Base-by-base conservation (phyloP, 2,888 invertebrate genomes). In the Lobophora halterata region DNA sequence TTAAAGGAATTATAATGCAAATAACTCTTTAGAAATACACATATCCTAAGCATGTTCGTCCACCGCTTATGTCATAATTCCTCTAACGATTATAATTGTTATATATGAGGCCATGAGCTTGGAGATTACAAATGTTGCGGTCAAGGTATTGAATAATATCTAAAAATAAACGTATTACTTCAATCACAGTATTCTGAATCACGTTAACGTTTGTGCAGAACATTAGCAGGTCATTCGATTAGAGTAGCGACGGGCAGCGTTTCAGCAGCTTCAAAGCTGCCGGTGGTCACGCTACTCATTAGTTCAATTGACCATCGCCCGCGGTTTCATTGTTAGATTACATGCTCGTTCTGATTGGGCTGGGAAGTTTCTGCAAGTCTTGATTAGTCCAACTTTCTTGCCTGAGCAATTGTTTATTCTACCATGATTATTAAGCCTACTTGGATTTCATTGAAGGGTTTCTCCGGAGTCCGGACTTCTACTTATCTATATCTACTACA, bases 271-370 rank as follows among this genome's bases (percentile, higher is more conserved):
- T 18, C 33, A 32, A 20, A 46, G 33, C 35, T 21, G 31, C 33
- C 42, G 33, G 26, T 41, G 34, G 33, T 34, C 48, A 45, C 38
- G 53, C 48, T 34, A 48, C 34, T 45, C 49, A 52, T 52, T 52
- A 49, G 33, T 12, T 37, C 46, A 55, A 55, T 55, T 50, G 52
- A 42, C 27, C 32, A 31, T 31, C 33, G 26, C 29, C 35, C 38
- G 49, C 54, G 45, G 46, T 42, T 40, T 23, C 34, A 45, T 49
- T 48, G 46, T 34, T 5, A 32, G 23, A 43, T 39, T 41, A 38
- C 42, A 21, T 36, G 32, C 34, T 49, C 48, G 38, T 48, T 49
- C 42, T 38, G 27, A 53, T 48, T 42, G 40, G 24, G 19, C 37
- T 50, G 52, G 46, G 52, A 49, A 52, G 37, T 29, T 5, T 13